Conservation (phyloP, 2,888 invertebrate species). For the Drosophila buzzatii region DNA sequence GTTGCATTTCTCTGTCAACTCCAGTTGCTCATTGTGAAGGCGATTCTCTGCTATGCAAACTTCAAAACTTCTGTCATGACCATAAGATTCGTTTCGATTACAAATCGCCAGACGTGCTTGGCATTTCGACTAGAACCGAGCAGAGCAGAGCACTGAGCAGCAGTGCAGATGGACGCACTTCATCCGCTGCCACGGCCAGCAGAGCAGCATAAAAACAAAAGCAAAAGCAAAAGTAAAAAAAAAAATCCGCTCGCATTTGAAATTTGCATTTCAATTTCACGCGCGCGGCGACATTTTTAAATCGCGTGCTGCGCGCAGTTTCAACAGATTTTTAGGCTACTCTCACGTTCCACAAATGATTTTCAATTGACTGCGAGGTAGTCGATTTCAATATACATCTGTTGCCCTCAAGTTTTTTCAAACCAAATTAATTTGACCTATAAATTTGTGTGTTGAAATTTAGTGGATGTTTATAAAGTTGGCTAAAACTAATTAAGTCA, state of each 20-base stretch:
- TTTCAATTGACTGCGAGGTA: conserved; percentile 56
- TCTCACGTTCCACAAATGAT: conserved; percentile 57
- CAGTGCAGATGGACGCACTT: conserved; percentile 22
- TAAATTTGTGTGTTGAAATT: neutral
- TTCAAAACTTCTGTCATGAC: conserved; percentile 68
- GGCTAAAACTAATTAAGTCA: neutral
- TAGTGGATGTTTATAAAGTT: neutral
- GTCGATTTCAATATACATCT: conserved; percentile 11
- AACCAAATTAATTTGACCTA: conserved; percentile 38
- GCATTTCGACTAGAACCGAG: conserved; percentile 44
- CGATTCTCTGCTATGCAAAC: conserved; percentile 48
- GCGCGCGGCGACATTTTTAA: conserved; percentile 60
- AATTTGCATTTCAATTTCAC: conserved; percentile 77
- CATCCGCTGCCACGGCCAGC: conserved; percentile 21
- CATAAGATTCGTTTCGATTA: conserved; percentile 78
- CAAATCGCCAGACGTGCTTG: conserved; percentile 77
- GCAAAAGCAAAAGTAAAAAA: conserved; percentile 3
- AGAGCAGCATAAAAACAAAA: conserved; percentile 21
- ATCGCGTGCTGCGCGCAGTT: conserved; percentile 26
- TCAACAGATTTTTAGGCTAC: conserved; percentile 43
- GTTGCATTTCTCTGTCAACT: conserved; percentile 54
- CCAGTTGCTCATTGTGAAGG: conserved; percentile 24
- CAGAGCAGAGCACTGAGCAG: neutral
- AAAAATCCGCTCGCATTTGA: conserved; percentile 40
- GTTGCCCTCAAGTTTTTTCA: conserved; percentile 15